Conservation (phyloP, 2,797 vertebrate species). For the Peromyscus nudipes region DNA sequence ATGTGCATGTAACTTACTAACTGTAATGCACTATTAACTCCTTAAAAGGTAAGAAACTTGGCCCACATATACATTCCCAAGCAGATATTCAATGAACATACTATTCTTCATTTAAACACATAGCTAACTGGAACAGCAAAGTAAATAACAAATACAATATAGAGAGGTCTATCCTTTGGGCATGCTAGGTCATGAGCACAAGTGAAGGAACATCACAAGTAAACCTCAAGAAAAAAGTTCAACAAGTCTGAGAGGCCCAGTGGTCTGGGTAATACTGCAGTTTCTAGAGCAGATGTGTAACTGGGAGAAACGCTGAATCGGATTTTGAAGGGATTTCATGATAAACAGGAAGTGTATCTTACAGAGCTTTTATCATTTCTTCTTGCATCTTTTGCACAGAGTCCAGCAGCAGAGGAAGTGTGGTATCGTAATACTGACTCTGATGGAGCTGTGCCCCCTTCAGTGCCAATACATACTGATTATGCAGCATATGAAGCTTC, state of each 20-base stretch:
- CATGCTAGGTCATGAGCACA: neutral
- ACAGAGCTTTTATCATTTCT: constrained; percentile 98
- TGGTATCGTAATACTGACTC: constrained; percentile 93
- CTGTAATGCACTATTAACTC: neutral
- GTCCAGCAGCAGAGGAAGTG: constrained; percentile 95
- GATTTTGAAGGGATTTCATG: neutral
- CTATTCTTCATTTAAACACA: constrained; percentile 38
- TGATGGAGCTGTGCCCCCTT: constrained; percentile 95
- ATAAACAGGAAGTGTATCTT: constrained; percentile 84
- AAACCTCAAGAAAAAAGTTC: neutral
- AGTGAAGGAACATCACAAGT: neutral
- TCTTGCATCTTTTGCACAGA: constrained; percentile 98
- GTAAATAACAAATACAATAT: neutral
- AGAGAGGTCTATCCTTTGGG: neutral
- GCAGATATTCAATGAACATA: neutral
- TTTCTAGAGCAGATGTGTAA: constrained; percentile 28
- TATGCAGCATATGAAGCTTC: constrained; percentile 97
- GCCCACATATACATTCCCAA: neutral
- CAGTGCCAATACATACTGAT: constrained; percentile 96
- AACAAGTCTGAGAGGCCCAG: neutral
- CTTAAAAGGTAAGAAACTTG: neutral
- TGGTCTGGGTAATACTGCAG: neutral
- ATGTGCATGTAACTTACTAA: neutral
- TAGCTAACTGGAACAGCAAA: neutral
- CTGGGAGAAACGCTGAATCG: neutral